Conservation (phyloP, 2,113 vertebrate genomes). For the Rhinogobius similis region DNA sequence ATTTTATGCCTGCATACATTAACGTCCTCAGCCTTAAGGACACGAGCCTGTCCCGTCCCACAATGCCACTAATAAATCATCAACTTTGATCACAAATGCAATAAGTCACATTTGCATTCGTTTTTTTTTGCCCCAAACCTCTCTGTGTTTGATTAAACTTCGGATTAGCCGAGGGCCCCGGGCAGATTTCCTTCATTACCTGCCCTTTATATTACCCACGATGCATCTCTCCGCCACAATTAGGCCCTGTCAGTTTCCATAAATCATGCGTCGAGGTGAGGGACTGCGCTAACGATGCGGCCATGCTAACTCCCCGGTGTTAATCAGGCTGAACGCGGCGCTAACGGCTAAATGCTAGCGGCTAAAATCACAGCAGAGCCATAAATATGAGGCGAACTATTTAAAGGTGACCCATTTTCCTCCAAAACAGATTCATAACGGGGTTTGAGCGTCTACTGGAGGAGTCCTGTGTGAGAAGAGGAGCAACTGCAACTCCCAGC, state of each 20-base stretch:
- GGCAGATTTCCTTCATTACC: slow-evolving; percentile 38
- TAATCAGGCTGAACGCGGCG: not conserved
- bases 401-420: slow-evolving; percentile 6
- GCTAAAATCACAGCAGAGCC: not conserved
- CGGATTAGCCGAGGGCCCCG: slow-evolving; percentile 24
- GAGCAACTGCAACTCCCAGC: too few species aligned
- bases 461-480: too few species aligned
- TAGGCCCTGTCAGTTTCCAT: slow-evolving; percentile 26
- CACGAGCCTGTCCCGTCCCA: slow-evolving; percentile 24
- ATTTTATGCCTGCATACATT: not conserved
- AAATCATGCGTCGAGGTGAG: slow-evolving; percentile 2
- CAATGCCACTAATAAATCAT: slow-evolving; percentile 32
- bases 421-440: not conserved
- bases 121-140: not conserved
- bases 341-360: not conserved
- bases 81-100: slow-evolving; percentile 32
- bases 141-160: slow-evolving; percentile 25
- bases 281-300: slow-evolving; percentile 11
- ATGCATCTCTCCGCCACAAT: slow-evolving; percentile 22
- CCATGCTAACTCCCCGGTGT: not conserved
- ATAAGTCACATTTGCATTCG: not conserved
- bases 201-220: slow-evolving; percentile 7
- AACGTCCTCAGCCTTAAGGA: not conserved
- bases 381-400: not conserved
- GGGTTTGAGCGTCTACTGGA: not conserved